These are phyloP conservation scores for Furnarius figulus DNA, from an alignment of 2,113 vertebrate genomes.

Conservation along the genomic window DNA sequence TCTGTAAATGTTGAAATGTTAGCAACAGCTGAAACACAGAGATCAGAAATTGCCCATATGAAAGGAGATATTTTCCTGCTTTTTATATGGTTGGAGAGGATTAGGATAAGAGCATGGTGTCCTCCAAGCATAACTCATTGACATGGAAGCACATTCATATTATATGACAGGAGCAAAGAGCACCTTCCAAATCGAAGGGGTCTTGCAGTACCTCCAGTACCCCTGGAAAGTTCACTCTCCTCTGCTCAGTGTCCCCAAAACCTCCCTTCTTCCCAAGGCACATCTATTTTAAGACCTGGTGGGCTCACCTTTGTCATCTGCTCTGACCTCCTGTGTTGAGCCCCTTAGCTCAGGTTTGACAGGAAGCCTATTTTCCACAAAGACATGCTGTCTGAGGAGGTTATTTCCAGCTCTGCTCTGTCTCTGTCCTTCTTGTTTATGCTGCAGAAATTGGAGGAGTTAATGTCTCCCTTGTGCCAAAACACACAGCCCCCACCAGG, in stretches of 20 bases:
- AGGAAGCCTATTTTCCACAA: constrained; percentile 31
- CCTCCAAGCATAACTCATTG: not conserved
- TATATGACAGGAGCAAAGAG: not conserved
- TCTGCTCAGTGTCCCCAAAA: not conserved
- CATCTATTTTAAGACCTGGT: not conserved
- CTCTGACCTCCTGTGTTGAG: not conserved
- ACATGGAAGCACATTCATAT: not conserved
- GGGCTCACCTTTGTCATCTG: not conserved
- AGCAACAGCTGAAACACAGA: not conserved
- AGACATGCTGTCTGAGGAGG: constrained; percentile 7
- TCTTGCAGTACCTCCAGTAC: not conserved
- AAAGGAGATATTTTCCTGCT: not conserved
- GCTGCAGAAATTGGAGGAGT: constrained; percentile 36
- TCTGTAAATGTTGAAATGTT: not conserved
- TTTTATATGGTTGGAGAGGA: not conserved
- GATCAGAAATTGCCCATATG: not conserved
- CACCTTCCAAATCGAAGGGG: not conserved
- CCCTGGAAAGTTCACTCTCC: not conserved
- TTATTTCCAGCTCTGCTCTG: constrained; percentile 37
- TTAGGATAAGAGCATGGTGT: not conserved
- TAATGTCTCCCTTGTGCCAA: constrained; percentile 13
- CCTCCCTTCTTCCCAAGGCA: not conserved
- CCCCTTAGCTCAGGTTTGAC: not conserved
- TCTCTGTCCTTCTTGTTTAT: constrained; percentile 45
- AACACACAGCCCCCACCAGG: not conserved